phyloP scores from a whole-genome alignment of 2,888 invertebrate genomes.

The Lampropteryx suffumata region DNA sequence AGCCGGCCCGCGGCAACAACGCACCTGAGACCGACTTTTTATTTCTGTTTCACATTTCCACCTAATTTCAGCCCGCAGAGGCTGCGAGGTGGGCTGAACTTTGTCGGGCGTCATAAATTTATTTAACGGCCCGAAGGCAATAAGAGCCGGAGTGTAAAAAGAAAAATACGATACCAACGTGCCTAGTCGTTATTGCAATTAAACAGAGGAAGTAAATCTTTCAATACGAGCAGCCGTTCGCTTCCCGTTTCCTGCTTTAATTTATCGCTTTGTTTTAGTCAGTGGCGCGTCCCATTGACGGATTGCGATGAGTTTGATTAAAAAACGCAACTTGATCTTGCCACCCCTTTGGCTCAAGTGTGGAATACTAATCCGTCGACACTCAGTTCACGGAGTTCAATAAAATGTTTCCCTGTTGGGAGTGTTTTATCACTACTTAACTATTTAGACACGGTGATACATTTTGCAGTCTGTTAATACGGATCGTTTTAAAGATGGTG shows the following conservation, averaged over 20 bases:
- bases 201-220: conserved; percentile 83
- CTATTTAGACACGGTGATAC: conserved; percentile 30
- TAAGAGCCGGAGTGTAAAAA: conserved; percentile 82
- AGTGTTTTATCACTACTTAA: conserved; percentile 36
- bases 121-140: conserved; percentile 82
- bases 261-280: conserved; percentile 82
- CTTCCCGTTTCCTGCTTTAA: conserved; percentile 77
- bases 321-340: conserved; percentile 70
- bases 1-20: conserved; percentile 56
- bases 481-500: conserved; percentile 12
- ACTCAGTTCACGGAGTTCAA: conserved; percentile 39
- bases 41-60: conserved; percentile 77
- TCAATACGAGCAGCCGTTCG: conserved; percentile 80
- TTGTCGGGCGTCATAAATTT: conserved; percentile 82
- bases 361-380: conserved; percentile 50
- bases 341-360: conserved; percentile 56
- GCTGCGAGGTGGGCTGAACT: conserved; percentile 80
- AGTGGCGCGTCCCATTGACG: conserved; percentile 77
- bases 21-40: conserved; percentile 79
- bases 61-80: conserved; percentile 75
- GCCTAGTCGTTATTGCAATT: conserved; percentile 83
- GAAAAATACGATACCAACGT: conserved; percentile 83
- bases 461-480: conserved; percentile 28
- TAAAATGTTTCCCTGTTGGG: conserved; percentile 41
- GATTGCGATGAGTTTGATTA: conserved; percentile 80